phyloP scores from a whole-genome alignment of 2,888 invertebrate species.

The Allolobophora icterica region DNA sequence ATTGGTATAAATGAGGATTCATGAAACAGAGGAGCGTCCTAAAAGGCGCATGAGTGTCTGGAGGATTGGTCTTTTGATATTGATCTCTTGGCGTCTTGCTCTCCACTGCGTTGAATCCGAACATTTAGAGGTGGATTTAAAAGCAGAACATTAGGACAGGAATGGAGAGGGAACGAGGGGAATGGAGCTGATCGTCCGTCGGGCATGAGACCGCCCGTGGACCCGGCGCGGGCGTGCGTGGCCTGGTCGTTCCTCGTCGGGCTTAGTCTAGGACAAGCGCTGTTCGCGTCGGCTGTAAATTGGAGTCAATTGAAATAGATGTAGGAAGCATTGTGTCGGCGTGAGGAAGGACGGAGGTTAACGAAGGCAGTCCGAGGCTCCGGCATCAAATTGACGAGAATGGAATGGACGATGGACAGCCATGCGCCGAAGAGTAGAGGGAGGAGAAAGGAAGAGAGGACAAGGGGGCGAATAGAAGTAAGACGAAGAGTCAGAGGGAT shows the following conservation, averaged over 20 bases:
- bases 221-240: too few relatives aligned
- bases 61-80: not conserved
- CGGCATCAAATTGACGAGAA: not conserved
- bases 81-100: not conserved
- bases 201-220: not conserved
- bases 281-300: not conserved
- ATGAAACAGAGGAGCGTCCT: not conserved
- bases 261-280: not conserved
- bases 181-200: not conserved
- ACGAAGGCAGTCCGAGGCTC: not conserved
- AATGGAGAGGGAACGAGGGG: not conserved
- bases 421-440: not conserved
- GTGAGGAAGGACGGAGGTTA: not conserved
- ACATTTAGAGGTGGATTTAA: conserved; percentile 4
- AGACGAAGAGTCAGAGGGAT: not conserved
- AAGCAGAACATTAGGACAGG: not conserved
- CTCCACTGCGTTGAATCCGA: not conserved
- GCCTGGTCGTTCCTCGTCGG: not conserved
- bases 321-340: not conserved
- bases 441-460: not conserved
- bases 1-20: not conserved
- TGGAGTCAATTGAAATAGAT: conserved; percentile 11
- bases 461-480: not conserved
- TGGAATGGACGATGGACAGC: not conserved
- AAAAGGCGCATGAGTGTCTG: not conserved